A percentile compares a stretch with the other conserved stretches of the same genome.
Conservation (phyloP, 2,888 invertebrate species). For the Nineta flava region DNA sequence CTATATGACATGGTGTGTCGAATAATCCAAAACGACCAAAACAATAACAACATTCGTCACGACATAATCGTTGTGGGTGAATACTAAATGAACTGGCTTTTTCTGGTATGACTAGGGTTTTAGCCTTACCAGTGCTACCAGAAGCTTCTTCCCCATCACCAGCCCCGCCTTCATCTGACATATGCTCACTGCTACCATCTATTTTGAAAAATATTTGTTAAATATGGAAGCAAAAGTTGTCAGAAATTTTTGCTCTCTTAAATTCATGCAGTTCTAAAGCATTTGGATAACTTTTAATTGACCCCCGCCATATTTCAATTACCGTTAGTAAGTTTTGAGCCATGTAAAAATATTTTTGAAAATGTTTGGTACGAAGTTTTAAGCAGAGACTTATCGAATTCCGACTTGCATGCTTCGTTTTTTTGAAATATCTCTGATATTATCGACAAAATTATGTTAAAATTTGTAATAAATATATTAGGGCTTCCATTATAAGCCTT, state of each 20-base stretch:
- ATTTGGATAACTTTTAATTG: not conserved
- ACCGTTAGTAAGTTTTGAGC: too few species aligned
- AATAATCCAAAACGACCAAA: conserved; percentile 75
- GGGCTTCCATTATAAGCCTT: too few species aligned
- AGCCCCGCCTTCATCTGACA: conserved; percentile 25
- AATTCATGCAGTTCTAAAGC: not conserved
- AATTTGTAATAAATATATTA: too few species aligned
- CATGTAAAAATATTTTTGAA: too few species aligned
- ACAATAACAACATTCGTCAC: conserved; percentile 76
- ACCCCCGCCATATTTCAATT: not conserved
- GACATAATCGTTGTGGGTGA: conserved; percentile 65
- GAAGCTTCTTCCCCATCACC: conserved; percentile 23
- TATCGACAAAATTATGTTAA: too few species aligned
- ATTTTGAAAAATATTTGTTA: not conserved
- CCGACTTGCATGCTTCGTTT: too few species aligned
- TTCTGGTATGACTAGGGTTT: conserved; percentile 66
- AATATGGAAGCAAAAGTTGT: not conserved
- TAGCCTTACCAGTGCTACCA: conserved; percentile 29
- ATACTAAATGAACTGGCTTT: conserved; percentile 78
- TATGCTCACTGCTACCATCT: conserved; percentile 30
- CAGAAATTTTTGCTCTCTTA: not conserved
- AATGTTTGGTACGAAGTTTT: too few species aligned
- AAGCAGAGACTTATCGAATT: too few species aligned
- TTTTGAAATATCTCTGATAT: too few species aligned
- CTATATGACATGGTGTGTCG: conserved; percentile 76